Evolutionary conservation across 1,140 invertebrate species (phyloP).

Genomic region (Coboldia fuscipes): DNA sequence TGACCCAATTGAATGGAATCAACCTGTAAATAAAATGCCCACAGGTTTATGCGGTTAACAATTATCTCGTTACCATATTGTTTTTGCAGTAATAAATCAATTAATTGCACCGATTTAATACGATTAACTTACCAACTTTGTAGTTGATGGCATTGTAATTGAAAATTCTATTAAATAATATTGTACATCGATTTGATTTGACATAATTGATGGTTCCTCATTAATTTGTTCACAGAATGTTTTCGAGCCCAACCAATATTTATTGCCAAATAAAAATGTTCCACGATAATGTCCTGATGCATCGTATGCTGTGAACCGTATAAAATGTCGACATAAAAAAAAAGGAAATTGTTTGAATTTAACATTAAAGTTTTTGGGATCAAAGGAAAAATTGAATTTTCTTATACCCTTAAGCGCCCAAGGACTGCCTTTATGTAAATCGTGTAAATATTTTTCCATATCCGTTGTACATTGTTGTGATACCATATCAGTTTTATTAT

Average conservation of each 20-base stretch:
- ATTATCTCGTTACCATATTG: no score
- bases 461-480: slow-evolving; percentile 13
- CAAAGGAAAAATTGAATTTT: not conserved
- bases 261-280: slow-evolving; percentile 59
- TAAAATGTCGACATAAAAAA: slow-evolving; percentile 2
- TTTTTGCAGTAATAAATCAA: no score
- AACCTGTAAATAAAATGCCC: not conserved
- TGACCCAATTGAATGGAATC: slow-evolving; percentile 36
- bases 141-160: no score
- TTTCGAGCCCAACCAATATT: slow-evolving; percentile 56
- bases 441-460: slow-evolving; percentile 17
- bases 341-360: not conserved
- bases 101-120: no score
- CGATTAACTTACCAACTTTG: no score
- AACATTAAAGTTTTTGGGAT: not conserved
- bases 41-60: no score
- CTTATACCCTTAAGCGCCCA: slow-evolving; percentile 18
- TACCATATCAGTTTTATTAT: slow-evolving; percentile 14
- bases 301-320: slow-evolving; percentile 40
- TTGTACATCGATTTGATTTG: slow-evolving; percentile 1
- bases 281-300: slow-evolving; percentile 61
- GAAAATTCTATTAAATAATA: no score
- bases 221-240: slow-evolving; percentile 17
- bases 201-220: no score
- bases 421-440: slow-evolving; percentile 13